These are phyloP conservation scores for Tragelaphus buxtoni DNA, from an alignment of 2,113 vertebrate species.

Conservation along the genomic window DNA sequence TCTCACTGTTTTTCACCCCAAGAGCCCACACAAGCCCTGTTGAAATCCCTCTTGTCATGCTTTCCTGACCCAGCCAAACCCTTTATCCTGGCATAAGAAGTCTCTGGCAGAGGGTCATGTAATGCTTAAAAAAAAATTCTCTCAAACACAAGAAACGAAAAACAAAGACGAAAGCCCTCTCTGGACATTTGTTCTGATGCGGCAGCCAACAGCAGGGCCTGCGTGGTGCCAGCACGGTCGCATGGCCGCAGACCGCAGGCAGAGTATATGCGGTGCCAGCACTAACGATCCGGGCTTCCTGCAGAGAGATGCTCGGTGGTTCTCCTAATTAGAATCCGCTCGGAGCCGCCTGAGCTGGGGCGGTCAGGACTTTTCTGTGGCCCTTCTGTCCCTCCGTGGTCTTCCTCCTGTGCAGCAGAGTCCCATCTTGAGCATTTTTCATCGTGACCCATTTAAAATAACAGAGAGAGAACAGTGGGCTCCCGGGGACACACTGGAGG, in stretches of 20 bases:
- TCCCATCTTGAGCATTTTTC: not conserved
- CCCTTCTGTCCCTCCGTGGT: not conserved
- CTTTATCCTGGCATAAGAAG: constrained; percentile 75
- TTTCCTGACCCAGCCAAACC: constrained; percentile 73
- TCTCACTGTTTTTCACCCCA: not conserved
- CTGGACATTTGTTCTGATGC: constrained; percentile 79
- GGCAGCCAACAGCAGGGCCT: constrained; percentile 71
- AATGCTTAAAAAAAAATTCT: not conserved
- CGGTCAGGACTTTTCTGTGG: constrained; percentile 45
- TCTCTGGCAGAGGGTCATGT: constrained; percentile 75
- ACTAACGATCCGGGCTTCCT: constrained; percentile 79
- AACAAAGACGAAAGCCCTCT: constrained; percentile 54
- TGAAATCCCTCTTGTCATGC: constrained; percentile 54
- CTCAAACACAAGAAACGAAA: constrained; percentile 50
- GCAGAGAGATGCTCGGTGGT: constrained; percentile 66
- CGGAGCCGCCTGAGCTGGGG: constrained; percentile 53
- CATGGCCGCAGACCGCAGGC: constrained; percentile 67
- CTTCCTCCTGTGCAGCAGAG: constrained; percentile 35
- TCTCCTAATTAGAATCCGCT: constrained; percentile 78
- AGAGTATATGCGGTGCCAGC: constrained; percentile 61
- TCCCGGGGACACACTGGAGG: not conserved
- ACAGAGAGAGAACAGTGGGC: not conserved
- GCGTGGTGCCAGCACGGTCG: constrained; percentile 71
- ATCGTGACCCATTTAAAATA: not conserved
- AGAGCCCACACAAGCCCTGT: fast-evolving